phyloP scores from a whole-genome alignment of 1,140 invertebrate species.

The Achatina immaculata region DNA sequence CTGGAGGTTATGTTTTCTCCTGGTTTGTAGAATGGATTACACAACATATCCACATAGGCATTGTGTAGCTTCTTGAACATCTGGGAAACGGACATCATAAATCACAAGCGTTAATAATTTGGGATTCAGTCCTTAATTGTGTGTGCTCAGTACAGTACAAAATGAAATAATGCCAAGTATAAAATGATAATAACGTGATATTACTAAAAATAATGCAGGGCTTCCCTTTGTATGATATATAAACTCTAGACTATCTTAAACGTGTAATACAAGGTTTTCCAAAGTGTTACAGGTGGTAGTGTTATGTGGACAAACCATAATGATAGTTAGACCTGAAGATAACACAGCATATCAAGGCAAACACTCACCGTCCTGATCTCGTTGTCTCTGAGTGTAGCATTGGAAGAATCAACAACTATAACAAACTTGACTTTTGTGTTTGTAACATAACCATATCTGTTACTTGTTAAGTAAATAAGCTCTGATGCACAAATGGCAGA shows the following conservation, averaged over 20 bases:
- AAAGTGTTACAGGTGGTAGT: no score
- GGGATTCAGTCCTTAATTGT: no score
- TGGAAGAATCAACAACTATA: constrained; percentile 91
- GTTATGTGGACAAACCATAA: no score
- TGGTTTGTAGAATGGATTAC: constrained; percentile 94
- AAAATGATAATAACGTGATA: not conserved
- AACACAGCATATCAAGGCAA: not conserved
- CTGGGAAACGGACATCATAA: constrained; percentile 72
- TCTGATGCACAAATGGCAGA: no score
- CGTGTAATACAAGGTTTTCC: no score
- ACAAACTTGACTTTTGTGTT: constrained; percentile 97
- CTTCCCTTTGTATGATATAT: no score
- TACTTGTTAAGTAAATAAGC: constrained; percentile 50
- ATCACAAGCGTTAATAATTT: no score
- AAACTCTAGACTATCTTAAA: no score
- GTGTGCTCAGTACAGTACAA: no score
- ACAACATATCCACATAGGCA: constrained; percentile 91
- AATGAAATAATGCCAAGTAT: not conserved
- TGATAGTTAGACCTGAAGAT: not conserved
- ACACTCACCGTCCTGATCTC: constrained; percentile 88
- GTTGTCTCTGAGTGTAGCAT: constrained; percentile 89
- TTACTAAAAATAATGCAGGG: no score
- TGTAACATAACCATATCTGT: constrained; percentile 96
- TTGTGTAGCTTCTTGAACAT: constrained; percentile 91
- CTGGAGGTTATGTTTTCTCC: constrained; percentile 69